Evolutionary conservation across 2,797 vertebrate species (phyloP).

Genomic region (Gymnoscopelus microlampas): DNA sequence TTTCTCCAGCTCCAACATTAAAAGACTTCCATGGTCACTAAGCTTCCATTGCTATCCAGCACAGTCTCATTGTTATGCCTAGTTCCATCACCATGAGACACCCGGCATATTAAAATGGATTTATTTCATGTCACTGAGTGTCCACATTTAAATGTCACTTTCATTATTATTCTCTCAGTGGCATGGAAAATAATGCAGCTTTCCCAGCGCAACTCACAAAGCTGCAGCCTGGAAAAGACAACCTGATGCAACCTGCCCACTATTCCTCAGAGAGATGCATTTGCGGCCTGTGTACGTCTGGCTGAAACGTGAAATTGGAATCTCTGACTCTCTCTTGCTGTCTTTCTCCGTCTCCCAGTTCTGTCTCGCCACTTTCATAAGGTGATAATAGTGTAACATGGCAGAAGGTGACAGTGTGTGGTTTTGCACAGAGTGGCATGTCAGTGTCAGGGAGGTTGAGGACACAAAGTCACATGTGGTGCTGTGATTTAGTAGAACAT

Average conservation of each 20-base stretch:
- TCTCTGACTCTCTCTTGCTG: not conserved
- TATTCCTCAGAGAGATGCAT: constrained; percentile 1
- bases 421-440: not conserved
- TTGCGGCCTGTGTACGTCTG: too few relatives aligned
- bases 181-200: not conserved
- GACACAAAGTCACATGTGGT: not conserved
- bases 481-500: not conserved
- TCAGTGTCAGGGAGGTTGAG: not conserved
- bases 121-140: constrained; percentile 12
- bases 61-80: constrained; percentile 1
- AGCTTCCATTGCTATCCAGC: constrained; percentile 12
- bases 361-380: too few relatives aligned
- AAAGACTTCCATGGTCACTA: constrained; percentile 30
- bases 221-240: constrained; percentile 1
- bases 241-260: not conserved
- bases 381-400: too few relatives aligned
- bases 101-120: constrained; percentile 19
- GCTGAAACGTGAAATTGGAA: not conserved
- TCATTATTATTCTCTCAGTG: constrained; percentile 21
- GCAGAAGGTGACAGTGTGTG: not conserved
- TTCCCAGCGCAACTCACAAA: not conserved
- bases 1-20: constrained; percentile 35
- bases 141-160: constrained; percentile 5
- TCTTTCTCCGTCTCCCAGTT: not conserved
- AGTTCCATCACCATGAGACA: constrained; percentile 1